Evolutionary conservation across 2,888 invertebrate genomes (phyloP).

Genomic region (Apamea sordens): DNA sequence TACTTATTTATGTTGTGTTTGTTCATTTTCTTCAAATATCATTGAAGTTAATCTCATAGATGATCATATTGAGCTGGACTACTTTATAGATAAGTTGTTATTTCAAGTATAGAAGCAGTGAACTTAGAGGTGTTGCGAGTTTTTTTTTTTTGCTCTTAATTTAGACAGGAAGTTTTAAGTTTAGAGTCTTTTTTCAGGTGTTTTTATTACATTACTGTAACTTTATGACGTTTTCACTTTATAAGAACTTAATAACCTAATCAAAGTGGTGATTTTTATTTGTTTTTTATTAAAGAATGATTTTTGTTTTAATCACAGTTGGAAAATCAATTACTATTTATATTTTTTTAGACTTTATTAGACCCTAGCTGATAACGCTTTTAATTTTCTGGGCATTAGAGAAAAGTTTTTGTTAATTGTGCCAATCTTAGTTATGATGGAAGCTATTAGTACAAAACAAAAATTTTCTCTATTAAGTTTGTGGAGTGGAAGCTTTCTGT

Average conservation of each 20-base stretch:
- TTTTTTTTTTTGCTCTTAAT: constrained; percentile 67
- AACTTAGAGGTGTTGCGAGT: constrained; percentile 60
- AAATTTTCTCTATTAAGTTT: constrained; percentile 59
- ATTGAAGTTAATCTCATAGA: constrained; percentile 42
- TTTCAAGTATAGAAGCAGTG: constrained; percentile 49
- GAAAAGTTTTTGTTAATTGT: constrained; percentile 75
- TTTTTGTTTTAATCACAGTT: constrained; percentile 82
- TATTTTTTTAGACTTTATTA: constrained; percentile 79
- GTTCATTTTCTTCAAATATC: constrained; percentile 56
- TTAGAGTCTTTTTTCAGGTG: constrained; percentile 75
- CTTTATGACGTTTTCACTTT: constrained; percentile 75
- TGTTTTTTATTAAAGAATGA: constrained; percentile 80
- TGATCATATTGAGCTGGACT: constrained; percentile 65
- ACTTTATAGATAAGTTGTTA: constrained; percentile 49
- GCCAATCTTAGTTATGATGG: constrained; percentile 65
- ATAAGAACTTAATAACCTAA: constrained; percentile 78
- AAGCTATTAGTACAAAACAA: constrained; percentile 56
- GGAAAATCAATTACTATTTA: constrained; percentile 81
- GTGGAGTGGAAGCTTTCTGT: constrained; percentile 55
- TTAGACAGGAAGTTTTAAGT: constrained; percentile 73
- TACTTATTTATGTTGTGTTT: constrained; percentile 60
- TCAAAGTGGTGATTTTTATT: constrained; percentile 81
- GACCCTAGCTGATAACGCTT: constrained; percentile 68
- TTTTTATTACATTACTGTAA: constrained; percentile 78
- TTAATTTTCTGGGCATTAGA: constrained; percentile 75